Conservation (phyloP, 2,888 invertebrate genomes). For the Eledone cirrhosa region DNA sequence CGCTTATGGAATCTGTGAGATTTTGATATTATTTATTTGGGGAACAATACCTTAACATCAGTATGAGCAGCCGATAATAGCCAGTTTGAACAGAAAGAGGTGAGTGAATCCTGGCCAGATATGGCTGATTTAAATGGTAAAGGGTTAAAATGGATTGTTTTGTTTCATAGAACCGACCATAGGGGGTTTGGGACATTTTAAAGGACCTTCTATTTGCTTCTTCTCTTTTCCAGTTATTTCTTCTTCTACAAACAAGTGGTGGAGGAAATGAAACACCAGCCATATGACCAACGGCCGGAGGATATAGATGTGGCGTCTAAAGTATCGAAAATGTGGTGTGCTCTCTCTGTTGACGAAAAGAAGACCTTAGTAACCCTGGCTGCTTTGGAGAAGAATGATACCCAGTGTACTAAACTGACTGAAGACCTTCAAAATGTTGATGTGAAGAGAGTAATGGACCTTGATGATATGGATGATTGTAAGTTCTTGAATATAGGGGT, state of each 20-base stretch:
- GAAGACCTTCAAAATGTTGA: constrained; percentile 19
- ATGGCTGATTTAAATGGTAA: no score
- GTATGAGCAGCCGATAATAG: no score
- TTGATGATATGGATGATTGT: constrained; percentile 23
- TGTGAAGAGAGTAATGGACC: constrained; percentile 1
- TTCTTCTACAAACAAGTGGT: constrained; percentile 47
- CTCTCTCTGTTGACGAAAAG: constrained; percentile 38
- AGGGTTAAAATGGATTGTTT: no score
- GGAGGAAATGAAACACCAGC: constrained; percentile 35
- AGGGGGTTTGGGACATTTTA: no score
- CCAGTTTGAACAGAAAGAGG: no score
- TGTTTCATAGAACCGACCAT: no score
- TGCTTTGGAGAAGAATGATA: constrained; percentile 35
- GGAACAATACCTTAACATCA: no score
- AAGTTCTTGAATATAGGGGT: no score
- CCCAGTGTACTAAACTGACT: constrained; percentile 3
- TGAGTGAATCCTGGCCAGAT: no score
- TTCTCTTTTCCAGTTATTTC: constrained; percentile 40
- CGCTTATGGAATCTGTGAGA: no score
- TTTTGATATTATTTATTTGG: no score
- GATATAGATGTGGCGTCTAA: constrained; percentile 32
- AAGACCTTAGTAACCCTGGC: constrained; percentile 43
- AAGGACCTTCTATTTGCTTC: neutral
- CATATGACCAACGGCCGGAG: constrained; percentile 29
- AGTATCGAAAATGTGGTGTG: constrained; percentile 43